Evolutionary conservation across 2,888 invertebrate species (phyloP), one percentile per base, ranked within the genome.

Genomic region (Tricholauxania praeusta): DNA sequence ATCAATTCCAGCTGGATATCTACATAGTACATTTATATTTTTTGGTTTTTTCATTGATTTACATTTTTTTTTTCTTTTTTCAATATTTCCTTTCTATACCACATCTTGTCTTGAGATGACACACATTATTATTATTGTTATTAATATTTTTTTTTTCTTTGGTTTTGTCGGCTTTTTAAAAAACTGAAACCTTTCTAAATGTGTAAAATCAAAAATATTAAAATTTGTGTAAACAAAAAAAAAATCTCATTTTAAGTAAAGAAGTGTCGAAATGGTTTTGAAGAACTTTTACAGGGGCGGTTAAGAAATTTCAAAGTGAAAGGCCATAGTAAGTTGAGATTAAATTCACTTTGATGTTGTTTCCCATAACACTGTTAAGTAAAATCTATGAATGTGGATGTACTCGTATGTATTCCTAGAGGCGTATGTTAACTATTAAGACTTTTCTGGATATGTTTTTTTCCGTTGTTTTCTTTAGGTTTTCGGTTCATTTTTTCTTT

Each of bases 191-290:
- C 49, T 71, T 68, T 74, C 57, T 71, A 74, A 74, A 74, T 74
- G 74, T 71, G 71, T 66, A 74, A 71, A 59, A 63, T 66, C 63
- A 71, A 74, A 73, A 73, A 73, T 65, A 73, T 73, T 70, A 70
- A 73, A 73, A 73, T 72, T 59, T 57, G 69, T 69, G 51, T 49
- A 73, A 65, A 73, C 70, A 73, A 70, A 32, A 60, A 60, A 17
- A 53, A 53, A 17, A 12, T 5, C 19, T 55, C 17, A 22, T 12
- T 17, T 15, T 17, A 22, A n/a, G 55, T 17, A 17, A n/a, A 22
- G n/a, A 22, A 22, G 19, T 55, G n/a, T 17, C 12, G 17, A 19
- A 4, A 15, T 17, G 53, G 14, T 53, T 53, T 10, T 39, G 8
- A 39, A 39, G 39, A 39, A 39, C 39, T 39, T 39, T 39, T 3